phyloP scores from a whole-genome alignment of 2,113 vertebrate genomes.

The Baryphthengus martii region DNA sequence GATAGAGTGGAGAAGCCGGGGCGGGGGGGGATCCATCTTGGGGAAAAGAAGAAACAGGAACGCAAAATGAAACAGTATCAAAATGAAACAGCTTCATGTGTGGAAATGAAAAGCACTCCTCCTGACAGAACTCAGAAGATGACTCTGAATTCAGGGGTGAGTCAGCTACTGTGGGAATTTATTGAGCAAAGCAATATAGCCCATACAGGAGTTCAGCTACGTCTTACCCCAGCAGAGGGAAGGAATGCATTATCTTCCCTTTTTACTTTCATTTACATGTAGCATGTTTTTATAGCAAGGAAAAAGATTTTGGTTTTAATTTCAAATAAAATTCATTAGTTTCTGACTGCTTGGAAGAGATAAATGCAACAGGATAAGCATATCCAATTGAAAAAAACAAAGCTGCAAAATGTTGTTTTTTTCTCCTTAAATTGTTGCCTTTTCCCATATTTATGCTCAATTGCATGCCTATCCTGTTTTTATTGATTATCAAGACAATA shows the following conservation, averaged over 20 bases:
- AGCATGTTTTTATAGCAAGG: neutral
- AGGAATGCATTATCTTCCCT: neutral
- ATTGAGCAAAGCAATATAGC: neutral
- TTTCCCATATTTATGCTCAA: neutral
- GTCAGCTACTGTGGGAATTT: constrained; percentile 17
- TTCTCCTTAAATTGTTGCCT: neutral
- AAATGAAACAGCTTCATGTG: neutral
- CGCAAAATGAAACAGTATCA: neutral
- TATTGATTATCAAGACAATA: neutral
- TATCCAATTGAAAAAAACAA: neutral
- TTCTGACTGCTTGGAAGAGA: neutral
- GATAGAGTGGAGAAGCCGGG: neutral
- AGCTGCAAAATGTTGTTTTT: neutral
- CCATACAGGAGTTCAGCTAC: neutral
- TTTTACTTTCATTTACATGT: neutral
- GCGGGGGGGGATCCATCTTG: neutral
- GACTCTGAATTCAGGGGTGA: constrained; percentile 1
- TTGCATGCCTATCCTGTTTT: neutral
- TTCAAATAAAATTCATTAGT: neutral
- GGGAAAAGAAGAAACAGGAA: neutral
- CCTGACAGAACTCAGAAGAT: neutral
- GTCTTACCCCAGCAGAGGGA: neutral
- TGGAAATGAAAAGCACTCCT: neutral
- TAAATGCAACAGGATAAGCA: neutral
- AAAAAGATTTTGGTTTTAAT: neutral